phyloP scores from a whole-genome alignment of 2,888 invertebrate species.

The Himalopsyche tibetana region DNA sequence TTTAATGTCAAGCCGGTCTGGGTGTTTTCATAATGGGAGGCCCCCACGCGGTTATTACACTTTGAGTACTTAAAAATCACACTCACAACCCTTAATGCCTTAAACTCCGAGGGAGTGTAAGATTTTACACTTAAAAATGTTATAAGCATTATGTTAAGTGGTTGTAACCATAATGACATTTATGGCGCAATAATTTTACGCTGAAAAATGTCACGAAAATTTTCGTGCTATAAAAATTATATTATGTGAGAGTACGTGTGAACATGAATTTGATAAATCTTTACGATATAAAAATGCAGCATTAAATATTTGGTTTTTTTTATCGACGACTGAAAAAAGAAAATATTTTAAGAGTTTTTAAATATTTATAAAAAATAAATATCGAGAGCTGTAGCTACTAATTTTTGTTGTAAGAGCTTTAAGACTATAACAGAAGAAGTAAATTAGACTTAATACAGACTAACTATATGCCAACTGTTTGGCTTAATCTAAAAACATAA shows the following conservation, averaged over 20 bases:
- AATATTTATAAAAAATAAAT: too few relatives aligned
- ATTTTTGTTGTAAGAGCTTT: too few relatives aligned
- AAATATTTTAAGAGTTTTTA: too few relatives aligned
- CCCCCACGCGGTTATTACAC: conserved; percentile 26
- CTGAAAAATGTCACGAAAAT: conserved; percentile 11
- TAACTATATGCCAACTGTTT: too few relatives aligned
- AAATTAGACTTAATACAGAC: too few relatives aligned
- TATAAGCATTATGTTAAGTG: conserved; percentile 26
- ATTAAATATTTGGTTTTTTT: background rate
- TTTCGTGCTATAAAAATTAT: background rate
- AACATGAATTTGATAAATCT: background rate
- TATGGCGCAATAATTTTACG: background rate
- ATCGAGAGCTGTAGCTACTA: too few relatives aligned
- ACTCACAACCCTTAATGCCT: conserved; percentile 30
- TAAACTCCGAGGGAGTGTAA: background rate
- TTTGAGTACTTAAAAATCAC: conserved; percentile 34
- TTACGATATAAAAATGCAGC: background rate
- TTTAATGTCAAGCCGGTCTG: conserved; percentile 55
- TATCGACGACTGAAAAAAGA: too few relatives aligned
- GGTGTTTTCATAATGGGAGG: conserved; percentile 28
- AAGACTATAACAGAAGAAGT: too few relatives aligned
- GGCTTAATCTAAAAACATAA: too few relatives aligned
- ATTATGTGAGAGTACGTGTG: background rate
- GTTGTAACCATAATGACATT: conserved; percentile 24
- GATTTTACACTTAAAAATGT: conserved; percentile 34